phyloP scores from a whole-genome alignment of 2,797 vertebrate genomes.

The Periophthalmus magnuspinnatus region DNA sequence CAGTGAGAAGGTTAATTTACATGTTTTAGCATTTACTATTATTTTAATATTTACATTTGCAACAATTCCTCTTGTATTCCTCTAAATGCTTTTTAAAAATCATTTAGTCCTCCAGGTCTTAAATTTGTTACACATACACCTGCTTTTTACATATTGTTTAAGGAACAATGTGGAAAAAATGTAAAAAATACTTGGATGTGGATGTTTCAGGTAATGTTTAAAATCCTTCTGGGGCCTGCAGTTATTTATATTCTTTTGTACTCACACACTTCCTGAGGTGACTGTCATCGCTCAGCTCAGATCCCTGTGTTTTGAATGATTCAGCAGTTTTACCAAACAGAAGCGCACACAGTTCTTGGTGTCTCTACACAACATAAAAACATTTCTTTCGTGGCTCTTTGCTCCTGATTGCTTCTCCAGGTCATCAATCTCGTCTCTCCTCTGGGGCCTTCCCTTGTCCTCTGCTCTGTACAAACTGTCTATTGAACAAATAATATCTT shows the following conservation, averaged over 20 bases:
- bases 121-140: background rate
- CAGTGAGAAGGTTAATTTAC: background rate
- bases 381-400: constrained; percentile 8
- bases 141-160: constrained; percentile 1
- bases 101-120: background rate
- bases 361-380: constrained; percentile 16
- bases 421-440: constrained; percentile 16
- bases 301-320: constrained; percentile 34
- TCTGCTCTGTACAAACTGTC: constrained; percentile 23
- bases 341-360: constrained; percentile 7
- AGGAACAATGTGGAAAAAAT: background rate
- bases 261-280: constrained; percentile 10
- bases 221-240: constrained; percentile 9
- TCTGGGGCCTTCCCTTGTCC: constrained; percentile 1
- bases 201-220: constrained; percentile 9
- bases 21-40: too few species aligned
- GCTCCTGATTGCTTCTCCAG: constrained; percentile 4
- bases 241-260: constrained; percentile 24
- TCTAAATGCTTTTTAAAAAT: background rate
- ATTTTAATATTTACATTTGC: background rate
- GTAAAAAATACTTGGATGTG: constrained; percentile 3
- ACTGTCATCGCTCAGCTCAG: constrained; percentile 32
- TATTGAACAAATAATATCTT: constrained; percentile 24
- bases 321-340: constrained; percentile 23
- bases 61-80: background rate